Base-by-base conservation (phyloP, 2,888 invertebrate genomes). In the Malachius bipustulatus region DNA sequence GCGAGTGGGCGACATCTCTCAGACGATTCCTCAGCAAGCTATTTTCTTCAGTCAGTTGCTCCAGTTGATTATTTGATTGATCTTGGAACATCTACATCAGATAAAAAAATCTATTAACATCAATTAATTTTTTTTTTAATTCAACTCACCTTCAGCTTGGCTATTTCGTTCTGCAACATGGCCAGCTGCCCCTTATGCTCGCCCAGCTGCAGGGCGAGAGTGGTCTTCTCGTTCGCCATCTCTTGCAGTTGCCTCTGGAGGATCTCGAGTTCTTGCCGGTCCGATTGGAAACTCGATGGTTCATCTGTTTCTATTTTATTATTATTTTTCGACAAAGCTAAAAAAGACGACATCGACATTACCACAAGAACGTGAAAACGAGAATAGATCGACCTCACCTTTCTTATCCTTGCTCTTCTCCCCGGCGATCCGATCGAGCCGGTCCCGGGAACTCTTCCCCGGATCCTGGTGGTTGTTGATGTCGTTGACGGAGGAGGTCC, bases 1-100 rank as follows among this genome's bases (percentile, higher is more conserved):
- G 82, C 41, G 84, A 83, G 63, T 82, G 82, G 28, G 77, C 75
- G 36, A 84, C 82, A 62, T 83, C 82, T 46, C 80, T 74, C 49
- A 84, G 69, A 47, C 82, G 71, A 58, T 76, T 77, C 45, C 82
- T 71, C 55, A 84, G 61, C 45, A 74, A 70, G 34, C 77, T 79
- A 63, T 84, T 83, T 67, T 84, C 84, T 59, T 82, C 81, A 40
- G 75, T 71, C 37, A 83, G 65, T 49, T 78, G 76, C 50, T 75
- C 76, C 50, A 77, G 54, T 45, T 76, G 71, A 40, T 71, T 57
- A 47, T 65, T 67, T 40, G 75, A 74, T 50, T 77, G 76, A 41
- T 71, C 69, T 60, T 77, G 69, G 41, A 62, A 58, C 44, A 60
- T 60, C 70, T 71, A 54, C 13, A 45, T 43, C 32, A 41, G 39